A percentile compares a stretch with the other conserved stretches of the same genome.
These are phyloP conservation scores for Vidua chalybeata DNA, from an alignment of 2,113 vertebrate species.

Conservation along the genomic window DNA sequence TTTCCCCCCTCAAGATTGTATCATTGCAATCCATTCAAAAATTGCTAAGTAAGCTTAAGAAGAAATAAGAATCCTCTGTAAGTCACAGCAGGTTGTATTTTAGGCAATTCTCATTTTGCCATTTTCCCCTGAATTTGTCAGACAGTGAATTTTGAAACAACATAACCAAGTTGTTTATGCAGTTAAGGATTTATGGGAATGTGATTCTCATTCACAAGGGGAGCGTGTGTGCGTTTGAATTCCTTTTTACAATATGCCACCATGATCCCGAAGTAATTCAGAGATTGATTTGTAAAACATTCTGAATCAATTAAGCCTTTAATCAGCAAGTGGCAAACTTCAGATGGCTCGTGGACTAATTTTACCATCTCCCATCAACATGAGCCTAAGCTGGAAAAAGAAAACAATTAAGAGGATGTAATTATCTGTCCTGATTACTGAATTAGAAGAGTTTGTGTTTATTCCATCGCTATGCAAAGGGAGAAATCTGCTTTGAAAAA, in stretches of 20 bases:
- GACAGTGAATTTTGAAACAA: conserved; percentile 24
- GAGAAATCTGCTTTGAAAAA: conserved; percentile 35
- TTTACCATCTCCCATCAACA: conserved; percentile 71
- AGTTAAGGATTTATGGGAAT: conserved; percentile 20
- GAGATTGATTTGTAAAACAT: conserved; percentile 76
- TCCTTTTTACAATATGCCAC: conserved; percentile 39
- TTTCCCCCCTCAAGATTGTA: not conserved
- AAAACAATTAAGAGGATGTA: conserved; percentile 73
- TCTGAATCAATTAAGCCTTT: conserved; percentile 78
- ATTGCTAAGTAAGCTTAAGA: not conserved
- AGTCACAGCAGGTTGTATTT: not conserved
- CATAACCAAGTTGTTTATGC: not conserved
- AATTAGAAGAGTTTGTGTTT: conserved; percentile 69
- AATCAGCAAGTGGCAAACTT: conserved; percentile 77
- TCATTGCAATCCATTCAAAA: not conserved
- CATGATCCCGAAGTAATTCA: conserved; percentile 66
- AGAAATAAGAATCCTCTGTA: not conserved
- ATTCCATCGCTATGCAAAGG: conserved; percentile 35
- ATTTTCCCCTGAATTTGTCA: conserved; percentile 14
- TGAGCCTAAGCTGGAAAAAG: conserved; percentile 69
- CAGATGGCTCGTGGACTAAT: conserved; percentile 73
- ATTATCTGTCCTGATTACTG: conserved; percentile 77
- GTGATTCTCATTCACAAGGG: not conserved
- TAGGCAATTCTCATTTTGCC: not conserved
- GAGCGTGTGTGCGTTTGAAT: not conserved